Conservation (phyloP, 2,113 vertebrate genomes). For the Neomonachus schauinslandi region DNA sequence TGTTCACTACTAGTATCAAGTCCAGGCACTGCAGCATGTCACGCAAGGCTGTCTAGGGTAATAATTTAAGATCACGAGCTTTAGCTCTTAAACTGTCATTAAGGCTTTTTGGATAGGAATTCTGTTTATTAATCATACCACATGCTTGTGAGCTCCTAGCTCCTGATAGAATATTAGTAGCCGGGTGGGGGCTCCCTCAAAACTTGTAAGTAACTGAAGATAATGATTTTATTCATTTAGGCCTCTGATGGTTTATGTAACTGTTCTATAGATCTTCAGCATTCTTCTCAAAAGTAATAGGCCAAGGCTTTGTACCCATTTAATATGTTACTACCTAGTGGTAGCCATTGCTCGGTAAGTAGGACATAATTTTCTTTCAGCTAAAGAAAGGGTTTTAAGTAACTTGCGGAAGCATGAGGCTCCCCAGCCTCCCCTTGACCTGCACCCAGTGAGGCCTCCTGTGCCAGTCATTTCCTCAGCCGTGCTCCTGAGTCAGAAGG, state of each 20-base stretch:
- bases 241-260: neutral
- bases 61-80: neutral
- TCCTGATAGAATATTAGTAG: neutral
- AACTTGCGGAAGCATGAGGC: constrained; percentile 93
- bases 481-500: constrained; percentile 88
- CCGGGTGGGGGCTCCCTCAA: neutral
- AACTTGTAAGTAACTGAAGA: neutral
- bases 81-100: neutral
- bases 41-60: neutral
- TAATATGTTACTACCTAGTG: neutral
- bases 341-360: constrained; percentile 16
- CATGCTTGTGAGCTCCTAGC: neutral
- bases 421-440: constrained; percentile 86
- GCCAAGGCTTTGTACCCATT: neutral
- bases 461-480: constrained; percentile 90
- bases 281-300: constrained; percentile 11
- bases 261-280: neutral
- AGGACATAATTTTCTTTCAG: constrained; percentile 81
- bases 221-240: constrained; percentile 17
- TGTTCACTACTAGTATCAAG: neutral
- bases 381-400: constrained; percentile 92
- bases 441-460: constrained; percentile 89
- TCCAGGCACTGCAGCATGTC: neutral
- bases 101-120: neutral
- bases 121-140: constrained; percentile 7